phyloP scores from a whole-genome alignment of 2,113 vertebrate genomes.

The Tichodroma muraria region DNA sequence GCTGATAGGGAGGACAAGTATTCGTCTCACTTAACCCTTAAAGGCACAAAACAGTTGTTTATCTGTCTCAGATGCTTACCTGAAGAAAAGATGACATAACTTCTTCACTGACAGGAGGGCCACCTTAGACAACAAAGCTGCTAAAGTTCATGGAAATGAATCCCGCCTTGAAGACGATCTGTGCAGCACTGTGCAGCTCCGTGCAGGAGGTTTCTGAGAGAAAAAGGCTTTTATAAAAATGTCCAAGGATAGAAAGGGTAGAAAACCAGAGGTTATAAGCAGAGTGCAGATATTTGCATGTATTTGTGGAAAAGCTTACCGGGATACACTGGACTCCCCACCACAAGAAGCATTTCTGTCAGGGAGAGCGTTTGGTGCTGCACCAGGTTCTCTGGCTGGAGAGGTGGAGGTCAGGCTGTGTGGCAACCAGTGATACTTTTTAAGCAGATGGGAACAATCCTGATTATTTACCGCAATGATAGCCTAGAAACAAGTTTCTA shows the following conservation, averaged over 20 bases:
- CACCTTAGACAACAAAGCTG: neutral
- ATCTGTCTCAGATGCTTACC: neutral
- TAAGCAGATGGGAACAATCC: neutral
- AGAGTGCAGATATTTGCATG: neutral
- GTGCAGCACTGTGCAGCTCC: neutral
- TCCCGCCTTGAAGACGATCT: neutral
- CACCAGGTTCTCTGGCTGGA: neutral
- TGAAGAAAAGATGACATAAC: neutral
- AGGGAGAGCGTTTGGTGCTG: fast-evolving
- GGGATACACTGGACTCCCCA: neutral
- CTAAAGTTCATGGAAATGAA: neutral
- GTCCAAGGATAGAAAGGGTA: neutral
- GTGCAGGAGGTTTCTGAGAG: neutral
- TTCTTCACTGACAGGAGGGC: neutral
- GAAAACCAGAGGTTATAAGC: neutral
- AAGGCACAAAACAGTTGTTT: neutral
- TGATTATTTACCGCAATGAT: neutral
- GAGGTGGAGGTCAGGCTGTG: neutral
- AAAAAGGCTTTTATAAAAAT: neutral
- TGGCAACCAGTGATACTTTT: neutral
- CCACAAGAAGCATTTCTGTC: neutral
- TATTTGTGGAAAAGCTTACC: neutral
- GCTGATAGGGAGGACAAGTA: neutral
- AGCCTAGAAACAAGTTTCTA: neutral
- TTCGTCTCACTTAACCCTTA: neutral